Percentiles rank a stretch among this genome's conserved stretches.
These are phyloP conservation scores for Morus bassanus DNA, from an alignment of 2,797 vertebrate genomes.

Conservation along the genomic window DNA sequence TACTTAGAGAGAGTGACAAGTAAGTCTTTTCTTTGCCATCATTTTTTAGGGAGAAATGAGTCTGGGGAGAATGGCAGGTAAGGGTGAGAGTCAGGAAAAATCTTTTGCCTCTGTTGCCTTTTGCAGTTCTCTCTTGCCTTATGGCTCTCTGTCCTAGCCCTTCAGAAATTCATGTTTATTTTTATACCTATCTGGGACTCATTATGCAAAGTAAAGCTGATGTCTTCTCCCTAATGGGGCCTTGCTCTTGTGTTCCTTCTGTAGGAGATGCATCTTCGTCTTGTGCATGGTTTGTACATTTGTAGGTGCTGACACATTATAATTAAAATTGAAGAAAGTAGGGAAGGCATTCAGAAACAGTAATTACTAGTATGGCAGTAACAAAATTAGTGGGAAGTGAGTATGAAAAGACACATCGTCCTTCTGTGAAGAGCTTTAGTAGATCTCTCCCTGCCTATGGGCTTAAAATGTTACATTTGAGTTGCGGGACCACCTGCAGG, in stretches of 20 bases:
- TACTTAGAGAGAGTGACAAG: neutral
- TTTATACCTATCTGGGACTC: neutral
- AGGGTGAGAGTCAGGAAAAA: neutral
- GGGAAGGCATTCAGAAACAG: conserved; percentile 15
- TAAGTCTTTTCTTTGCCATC: neutral
- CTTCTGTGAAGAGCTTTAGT: neutral
- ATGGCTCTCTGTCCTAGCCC: neutral
- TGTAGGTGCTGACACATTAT: conserved; percentile 17
- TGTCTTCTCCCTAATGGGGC: neutral
- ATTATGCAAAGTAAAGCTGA: neutral
- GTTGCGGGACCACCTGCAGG: neutral
- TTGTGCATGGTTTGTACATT: neutral
- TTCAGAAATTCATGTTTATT: neutral
- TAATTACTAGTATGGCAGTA: conserved; percentile 26
- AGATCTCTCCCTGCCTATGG: neutral
- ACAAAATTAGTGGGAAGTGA: conserved; percentile 21
- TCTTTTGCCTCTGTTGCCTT: neutral
- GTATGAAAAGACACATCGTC: conserved; percentile 3
- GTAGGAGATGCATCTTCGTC: neutral
- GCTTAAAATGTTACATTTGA: neutral
- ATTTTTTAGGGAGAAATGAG: neutral
- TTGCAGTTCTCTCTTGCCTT: neutral
- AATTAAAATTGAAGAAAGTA: conserved; percentile 39
- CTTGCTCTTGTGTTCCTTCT: neutral
- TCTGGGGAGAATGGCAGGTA: neutral